These are phyloP conservation scores for Telmatherina bonti DNA, from an alignment of 2,797 vertebrate genomes.

Conservation along the genomic window DNA sequence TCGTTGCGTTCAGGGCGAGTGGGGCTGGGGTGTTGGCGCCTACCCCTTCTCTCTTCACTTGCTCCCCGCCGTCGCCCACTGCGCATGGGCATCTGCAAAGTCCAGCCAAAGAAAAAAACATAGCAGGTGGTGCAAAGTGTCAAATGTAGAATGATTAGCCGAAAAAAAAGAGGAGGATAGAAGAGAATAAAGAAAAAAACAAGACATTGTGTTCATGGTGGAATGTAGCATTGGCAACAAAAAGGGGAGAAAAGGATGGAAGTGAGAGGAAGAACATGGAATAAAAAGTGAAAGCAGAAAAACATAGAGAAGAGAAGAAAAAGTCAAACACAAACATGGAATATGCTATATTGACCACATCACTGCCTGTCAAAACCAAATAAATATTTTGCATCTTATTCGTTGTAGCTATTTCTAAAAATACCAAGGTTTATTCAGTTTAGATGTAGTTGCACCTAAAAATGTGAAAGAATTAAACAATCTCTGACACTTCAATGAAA, in stretches of 20 bases:
- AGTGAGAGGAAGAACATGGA: slow-evolving; percentile 12
- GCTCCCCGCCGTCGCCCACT: slow-evolving; percentile 86
- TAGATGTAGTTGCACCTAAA: slow-evolving; percentile 5
- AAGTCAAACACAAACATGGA: slow-evolving; percentile 31
- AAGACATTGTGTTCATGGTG: slow-evolving; percentile 29
- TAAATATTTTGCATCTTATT: slow-evolving; percentile 38
- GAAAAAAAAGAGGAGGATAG: not conserved
- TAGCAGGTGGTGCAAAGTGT: slow-evolving; percentile 22
- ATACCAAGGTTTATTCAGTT: slow-evolving; percentile 45
- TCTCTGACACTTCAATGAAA: slow-evolving; percentile 28
- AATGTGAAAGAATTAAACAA: slow-evolving; percentile 37
- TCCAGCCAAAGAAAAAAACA: slow-evolving; percentile 28
- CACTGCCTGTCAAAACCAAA: slow-evolving; percentile 27
- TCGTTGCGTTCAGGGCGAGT: slow-evolving; percentile 83
- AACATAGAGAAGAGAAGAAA: slow-evolving; percentile 15
- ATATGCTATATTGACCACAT: slow-evolving; percentile 12
- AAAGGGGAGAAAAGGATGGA: slow-evolving; percentile 23
- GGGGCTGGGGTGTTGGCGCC: slow-evolving; percentile 84
- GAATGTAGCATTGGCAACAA: slow-evolving; percentile 32
- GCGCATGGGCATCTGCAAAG: slow-evolving; percentile 85
- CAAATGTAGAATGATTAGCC: slow-evolving; percentile 9
- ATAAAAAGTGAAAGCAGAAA: slow-evolving; percentile 11
- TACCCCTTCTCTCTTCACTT: slow-evolving; percentile 85
- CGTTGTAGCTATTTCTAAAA: slow-evolving; percentile 32
- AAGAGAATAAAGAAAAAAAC: not conserved